phyloP scores from a whole-genome alignment of 2,888 invertebrate species.

The Cyclophora punctaria region DNA sequence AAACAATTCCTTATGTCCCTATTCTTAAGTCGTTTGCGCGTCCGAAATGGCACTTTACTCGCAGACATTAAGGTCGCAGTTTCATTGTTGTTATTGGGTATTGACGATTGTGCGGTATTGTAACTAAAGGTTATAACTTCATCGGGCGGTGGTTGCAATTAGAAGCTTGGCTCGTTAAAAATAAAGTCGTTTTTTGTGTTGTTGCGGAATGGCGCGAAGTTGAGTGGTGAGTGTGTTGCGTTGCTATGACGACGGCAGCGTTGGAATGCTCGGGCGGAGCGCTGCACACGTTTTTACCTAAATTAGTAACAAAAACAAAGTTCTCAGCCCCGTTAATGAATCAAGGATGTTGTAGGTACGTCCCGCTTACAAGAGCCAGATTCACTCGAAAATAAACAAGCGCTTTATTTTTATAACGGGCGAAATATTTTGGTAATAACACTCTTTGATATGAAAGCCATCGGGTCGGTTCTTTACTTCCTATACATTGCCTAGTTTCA shows the following conservation, averaged over 20 bases:
- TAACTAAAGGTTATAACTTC: slow-evolving; percentile 71
- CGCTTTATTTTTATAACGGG: too few species aligned
- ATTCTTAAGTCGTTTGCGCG: slow-evolving; percentile 66
- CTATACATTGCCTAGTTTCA: too few species aligned
- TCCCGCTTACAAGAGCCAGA: too few species aligned
- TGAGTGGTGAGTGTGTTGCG: slow-evolving; percentile 58
- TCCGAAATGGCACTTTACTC: slow-evolving; percentile 63
- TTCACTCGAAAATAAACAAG: too few species aligned
- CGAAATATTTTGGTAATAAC: too few species aligned
- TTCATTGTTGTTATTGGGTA: slow-evolving; percentile 64
- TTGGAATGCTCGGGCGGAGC: slow-evolving; percentile 56
- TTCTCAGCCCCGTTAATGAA: slow-evolving; percentile 31
- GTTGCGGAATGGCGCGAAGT: slow-evolving; percentile 37
- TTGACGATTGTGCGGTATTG: slow-evolving; percentile 59
- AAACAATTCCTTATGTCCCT: slow-evolving; percentile 73
- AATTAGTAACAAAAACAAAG: slow-evolving; percentile 49
- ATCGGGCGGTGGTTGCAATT: slow-evolving; percentile 51
- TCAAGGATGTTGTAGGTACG: slow-evolving; percentile 24
- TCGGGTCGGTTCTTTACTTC: too few species aligned
- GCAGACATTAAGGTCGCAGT: slow-evolving; percentile 67
- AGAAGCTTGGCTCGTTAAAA: slow-evolving; percentile 38
- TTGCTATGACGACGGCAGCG: slow-evolving; percentile 75
- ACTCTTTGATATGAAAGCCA: too few species aligned
- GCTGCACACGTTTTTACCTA: slow-evolving; percentile 52
- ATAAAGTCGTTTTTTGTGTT: slow-evolving; percentile 59